Evolutionary conservation across 2,113 vertebrate species (phyloP).

Genomic region (Psilopogon haemacephalus): DNA sequence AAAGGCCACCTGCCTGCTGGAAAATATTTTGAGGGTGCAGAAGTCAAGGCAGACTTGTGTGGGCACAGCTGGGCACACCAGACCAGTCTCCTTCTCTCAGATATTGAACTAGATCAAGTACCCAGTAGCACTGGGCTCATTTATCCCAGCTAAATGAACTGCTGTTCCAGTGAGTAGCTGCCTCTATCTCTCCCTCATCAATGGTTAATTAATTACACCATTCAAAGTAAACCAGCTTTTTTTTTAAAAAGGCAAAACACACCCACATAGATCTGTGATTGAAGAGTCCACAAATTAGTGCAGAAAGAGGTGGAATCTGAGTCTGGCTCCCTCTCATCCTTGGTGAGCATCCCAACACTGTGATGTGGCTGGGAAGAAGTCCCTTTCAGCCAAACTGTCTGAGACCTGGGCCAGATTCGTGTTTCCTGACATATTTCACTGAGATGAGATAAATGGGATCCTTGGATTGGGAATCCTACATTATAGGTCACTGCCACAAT

Average conservation of each 20-base stretch:
- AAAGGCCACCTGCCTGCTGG: not conserved
- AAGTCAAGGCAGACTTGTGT: not conserved
- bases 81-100: not conserved
- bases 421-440: not conserved
- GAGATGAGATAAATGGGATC: not conserved
- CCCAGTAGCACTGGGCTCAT: not conserved
- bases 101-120: too few species aligned
- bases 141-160: not conserved
- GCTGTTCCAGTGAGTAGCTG: not conserved
- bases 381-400: not conserved
- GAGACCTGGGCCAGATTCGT: not conserved
- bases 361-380: not conserved
- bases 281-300: not conserved
- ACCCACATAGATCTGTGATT: accelerated
- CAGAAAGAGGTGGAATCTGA: not conserved
- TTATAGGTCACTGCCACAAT: not conserved
- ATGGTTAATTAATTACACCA: not conserved
- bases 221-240: not conserved
- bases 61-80: not conserved
- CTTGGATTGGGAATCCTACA: not conserved
- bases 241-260: not conserved
- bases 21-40: not conserved
- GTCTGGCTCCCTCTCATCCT: not conserved
- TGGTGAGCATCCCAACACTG: accelerated
- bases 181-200: not conserved